These are phyloP conservation scores for Willowsia nigromaculata DNA, from an alignment of 2,888 invertebrate genomes.

Conservation along the genomic window DNA sequence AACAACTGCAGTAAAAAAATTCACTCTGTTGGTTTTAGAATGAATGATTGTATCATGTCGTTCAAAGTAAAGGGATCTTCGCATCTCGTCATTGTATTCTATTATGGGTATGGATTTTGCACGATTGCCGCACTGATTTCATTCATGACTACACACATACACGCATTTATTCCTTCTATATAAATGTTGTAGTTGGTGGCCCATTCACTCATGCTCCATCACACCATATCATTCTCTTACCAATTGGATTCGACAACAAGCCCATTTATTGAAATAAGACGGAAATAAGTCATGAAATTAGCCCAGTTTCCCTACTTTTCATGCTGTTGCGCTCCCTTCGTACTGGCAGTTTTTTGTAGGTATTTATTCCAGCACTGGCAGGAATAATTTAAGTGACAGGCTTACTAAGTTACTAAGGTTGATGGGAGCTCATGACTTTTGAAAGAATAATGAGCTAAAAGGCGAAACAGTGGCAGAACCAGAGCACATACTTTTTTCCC, in stretches of 20 bases:
- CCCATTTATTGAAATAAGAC: neutral
- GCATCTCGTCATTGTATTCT: neutral
- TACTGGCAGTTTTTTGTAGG: neutral
- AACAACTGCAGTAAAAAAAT: slow-evolving; percentile 12
- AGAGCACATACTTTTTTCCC: neutral
- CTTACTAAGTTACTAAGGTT: slow-evolving; percentile 1
- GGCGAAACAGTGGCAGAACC: neutral
- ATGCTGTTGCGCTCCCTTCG: neutral
- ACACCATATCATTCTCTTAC: neutral
- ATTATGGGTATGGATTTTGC: neutral
- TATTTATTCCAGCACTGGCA: neutral
- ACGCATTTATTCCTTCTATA: neutral
- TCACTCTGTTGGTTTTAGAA: neutral
- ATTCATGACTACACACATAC: neutral
- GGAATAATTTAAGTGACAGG: slow-evolving; percentile 38
- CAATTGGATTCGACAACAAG: neutral
- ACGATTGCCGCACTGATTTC: slow-evolving; percentile 7
- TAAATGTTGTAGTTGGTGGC: neutral
- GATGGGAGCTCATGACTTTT: slow-evolving; percentile 19
- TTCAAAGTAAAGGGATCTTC: slow-evolving; percentile 1
- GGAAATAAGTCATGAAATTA: slow-evolving; percentile 12
- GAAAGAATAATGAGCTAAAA: slow-evolving; percentile 40
- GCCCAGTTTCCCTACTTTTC: neutral
- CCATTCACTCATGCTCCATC: neutral
- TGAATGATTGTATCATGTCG: slow-evolving; percentile 31